phyloP scores from a whole-genome alignment of 2,888 invertebrate genomes.

The Sisyra nigra region DNA sequence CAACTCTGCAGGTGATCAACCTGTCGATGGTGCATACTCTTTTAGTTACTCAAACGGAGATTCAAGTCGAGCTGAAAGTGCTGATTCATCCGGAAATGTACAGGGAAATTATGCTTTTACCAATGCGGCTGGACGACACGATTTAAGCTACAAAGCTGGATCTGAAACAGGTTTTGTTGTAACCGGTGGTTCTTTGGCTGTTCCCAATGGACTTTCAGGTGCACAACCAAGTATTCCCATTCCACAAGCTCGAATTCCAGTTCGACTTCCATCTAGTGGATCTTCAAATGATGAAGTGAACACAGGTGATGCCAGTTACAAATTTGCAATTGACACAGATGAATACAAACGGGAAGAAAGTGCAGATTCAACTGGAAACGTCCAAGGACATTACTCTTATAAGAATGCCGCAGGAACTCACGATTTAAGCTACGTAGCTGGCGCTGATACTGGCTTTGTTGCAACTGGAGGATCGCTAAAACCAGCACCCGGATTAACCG shows the following conservation, averaged over 20 bases:
- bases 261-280: slow-evolving; percentile 14
- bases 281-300: background rate
- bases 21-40: slow-evolving; percentile 13
- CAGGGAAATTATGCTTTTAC: slow-evolving; percentile 17
- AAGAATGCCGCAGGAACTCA: slow-evolving; percentile 11
- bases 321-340: slow-evolving; percentile 17
- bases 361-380: slow-evolving; percentile 21
- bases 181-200: slow-evolving; percentile 23
- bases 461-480: slow-evolving; percentile 13
- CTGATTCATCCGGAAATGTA: slow-evolving; percentile 17
- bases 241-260: slow-evolving; percentile 13
- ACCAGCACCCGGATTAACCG: slow-evolving; percentile 10
- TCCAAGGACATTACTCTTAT: slow-evolving; percentile 12
- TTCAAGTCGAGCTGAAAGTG: slow-evolving; percentile 16
- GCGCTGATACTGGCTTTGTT: slow-evolving; percentile 13
- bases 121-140: slow-evolving; percentile 15
- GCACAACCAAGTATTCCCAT: slow-evolving; percentile 5
- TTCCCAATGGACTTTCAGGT: slow-evolving; percentile 14
- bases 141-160: slow-evolving; percentile 16
- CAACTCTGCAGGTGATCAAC: background rate
- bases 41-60: slow-evolving; percentile 16
- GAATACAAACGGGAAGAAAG: slow-evolving; percentile 22
- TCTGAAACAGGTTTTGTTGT: slow-evolving; percentile 18
- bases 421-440: slow-evolving; percentile 12
- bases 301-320: slow-evolving; percentile 18